These are phyloP conservation scores for Luehdorfia chinensis DNA, from an alignment of 1,140 invertebrate genomes.

Conservation along the genomic window DNA sequence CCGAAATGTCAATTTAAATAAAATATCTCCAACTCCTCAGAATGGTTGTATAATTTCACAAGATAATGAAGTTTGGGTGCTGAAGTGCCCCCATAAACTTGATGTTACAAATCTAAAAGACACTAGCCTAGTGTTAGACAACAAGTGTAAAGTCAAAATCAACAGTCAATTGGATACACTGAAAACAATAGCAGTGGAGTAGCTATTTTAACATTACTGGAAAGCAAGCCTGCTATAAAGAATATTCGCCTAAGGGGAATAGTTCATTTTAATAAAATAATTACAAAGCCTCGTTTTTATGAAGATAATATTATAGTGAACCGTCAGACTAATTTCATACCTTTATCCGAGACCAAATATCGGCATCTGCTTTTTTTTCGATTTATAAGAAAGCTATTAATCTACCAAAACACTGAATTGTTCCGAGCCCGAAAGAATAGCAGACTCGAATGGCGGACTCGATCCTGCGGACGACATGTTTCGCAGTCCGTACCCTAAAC, in stretches of 20 bases:
- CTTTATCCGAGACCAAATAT: constrained; percentile 55
- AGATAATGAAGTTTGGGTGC: constrained; percentile 54
- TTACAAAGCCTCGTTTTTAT: constrained; percentile 46
- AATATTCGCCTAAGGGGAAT: constrained; percentile 32
- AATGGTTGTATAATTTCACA: constrained; percentile 23
- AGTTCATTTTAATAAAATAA: constrained; percentile 40
- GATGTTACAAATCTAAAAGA: constrained; percentile 33
- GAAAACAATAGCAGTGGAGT: constrained; percentile 24
- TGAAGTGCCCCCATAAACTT: constrained; percentile 47
- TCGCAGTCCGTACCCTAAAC: constrained; percentile 6
- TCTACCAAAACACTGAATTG: constrained; percentile 33
- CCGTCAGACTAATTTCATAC: constrained; percentile 48
- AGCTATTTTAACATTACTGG: constrained; percentile 26
- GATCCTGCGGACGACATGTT: constrained; percentile 10
- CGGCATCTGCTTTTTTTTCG: constrained; percentile 61
- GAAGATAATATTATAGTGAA: constrained; percentile 37
- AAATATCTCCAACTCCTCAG: constrained; percentile 8
- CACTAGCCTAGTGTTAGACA: constrained; percentile 30
- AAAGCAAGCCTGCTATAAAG: constrained; percentile 32
- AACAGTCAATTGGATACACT: constrained; percentile 34
- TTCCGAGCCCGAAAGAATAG: background rate
- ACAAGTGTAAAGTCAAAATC: constrained; percentile 54
- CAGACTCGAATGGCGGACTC: constrained; percentile 17
- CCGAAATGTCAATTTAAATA: too few relatives aligned
- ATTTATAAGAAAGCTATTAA: constrained; percentile 52